A percentile compares a stretch with the other conserved stretches of the same genome.
Conservation (phyloP, 1,140 invertebrate genomes). For the Eupeodes corollae region DNA sequence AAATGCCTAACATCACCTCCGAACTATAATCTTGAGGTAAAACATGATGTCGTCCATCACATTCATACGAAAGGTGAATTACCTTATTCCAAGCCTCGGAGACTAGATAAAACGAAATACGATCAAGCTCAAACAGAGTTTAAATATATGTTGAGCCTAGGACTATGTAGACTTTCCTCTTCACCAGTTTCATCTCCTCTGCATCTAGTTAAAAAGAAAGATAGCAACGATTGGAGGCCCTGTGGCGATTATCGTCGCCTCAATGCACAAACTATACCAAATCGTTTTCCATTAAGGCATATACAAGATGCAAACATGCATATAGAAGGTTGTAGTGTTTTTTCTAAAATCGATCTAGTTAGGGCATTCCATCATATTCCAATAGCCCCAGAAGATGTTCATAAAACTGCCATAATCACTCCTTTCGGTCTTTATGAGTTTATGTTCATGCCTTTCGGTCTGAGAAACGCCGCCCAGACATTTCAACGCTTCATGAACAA, state of each 20-base stretch:
- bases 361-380: conserved; percentile 42
- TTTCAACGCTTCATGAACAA: conserved; percentile 42
- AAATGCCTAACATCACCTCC: conserved; percentile 20
- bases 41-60: conserved; percentile 1
- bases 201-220: conserved; percentile 34
- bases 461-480: conserved; percentile 29
- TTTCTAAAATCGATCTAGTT: no score
- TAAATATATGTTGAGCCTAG: conserved; percentile 5
- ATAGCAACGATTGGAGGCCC: conserved; percentile 27
- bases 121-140: conserved; percentile 16
- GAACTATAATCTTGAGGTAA: neutral
- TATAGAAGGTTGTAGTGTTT: no score
- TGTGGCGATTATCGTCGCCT: conserved; percentile 39
- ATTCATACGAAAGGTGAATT: conserved; percentile 23
- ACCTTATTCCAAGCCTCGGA: conserved; percentile 16
- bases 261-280: conserved; percentile 20
- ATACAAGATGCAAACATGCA: no score
- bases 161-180: conserved; percentile 27
- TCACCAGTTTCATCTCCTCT: conserved; percentile 39
- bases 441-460: conserved; percentile 29
- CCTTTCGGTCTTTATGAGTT: conserved; percentile 37
- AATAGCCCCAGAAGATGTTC: conserved; percentile 20
- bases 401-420: conserved; percentile 31
- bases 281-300: conserved; percentile 22
- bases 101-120: conserved; percentile 29